Evolutionary conservation across 2,888 invertebrate species (phyloP), one percentile per base, ranked within the genome.

Genomic region (Himalopsyche kuldschensis): DNA sequence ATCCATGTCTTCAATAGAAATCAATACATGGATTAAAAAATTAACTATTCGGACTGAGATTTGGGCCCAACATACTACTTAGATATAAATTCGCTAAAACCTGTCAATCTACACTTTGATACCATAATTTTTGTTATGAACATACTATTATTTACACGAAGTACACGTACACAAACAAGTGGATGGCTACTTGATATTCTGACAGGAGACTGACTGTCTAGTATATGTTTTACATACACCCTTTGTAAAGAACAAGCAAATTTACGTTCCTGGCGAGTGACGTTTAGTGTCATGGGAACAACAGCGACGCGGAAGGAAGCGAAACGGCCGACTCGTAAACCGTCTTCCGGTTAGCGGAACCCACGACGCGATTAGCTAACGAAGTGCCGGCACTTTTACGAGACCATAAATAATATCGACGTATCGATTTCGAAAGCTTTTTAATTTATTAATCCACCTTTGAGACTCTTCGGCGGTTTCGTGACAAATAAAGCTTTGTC

Each of bases 261-360:
- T 81, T 81, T 81, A 81, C 55, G 81, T 35, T 46, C 32, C n/a
- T 24, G 48, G n/a, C 75, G 81, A 81, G 46, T 81, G 81, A 81
- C 81, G 76, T 81, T 81, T 81, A 81, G 63, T 79, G 47, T 55
- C 55, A 24, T 20, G 55, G 55, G 8, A 8, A 55, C 41, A 15
- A 41, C 41, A 41, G 41, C 41, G 41, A 15, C 41, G 55, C 55
- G 55, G 55, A 55, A 55, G 55, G 55, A 55, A 55, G 20, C 55
- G 55, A 24, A 55, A 55, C 20, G n/a, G 55, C 55, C 55, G 15
- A n/a, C 55, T 55, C 55, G 55, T 55, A 55, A 55, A 55, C 20
- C 55, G 55, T 20, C 55, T 55, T 55, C 55, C 55, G 55, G 55
- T 20, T 5, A 11, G 2, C 55, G 55, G 55, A 55, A 55, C n/a